These are phyloP conservation scores for Drosophila pandora DNA, from an alignment of 1,140 invertebrate genomes.

Conservation along the genomic window DNA sequence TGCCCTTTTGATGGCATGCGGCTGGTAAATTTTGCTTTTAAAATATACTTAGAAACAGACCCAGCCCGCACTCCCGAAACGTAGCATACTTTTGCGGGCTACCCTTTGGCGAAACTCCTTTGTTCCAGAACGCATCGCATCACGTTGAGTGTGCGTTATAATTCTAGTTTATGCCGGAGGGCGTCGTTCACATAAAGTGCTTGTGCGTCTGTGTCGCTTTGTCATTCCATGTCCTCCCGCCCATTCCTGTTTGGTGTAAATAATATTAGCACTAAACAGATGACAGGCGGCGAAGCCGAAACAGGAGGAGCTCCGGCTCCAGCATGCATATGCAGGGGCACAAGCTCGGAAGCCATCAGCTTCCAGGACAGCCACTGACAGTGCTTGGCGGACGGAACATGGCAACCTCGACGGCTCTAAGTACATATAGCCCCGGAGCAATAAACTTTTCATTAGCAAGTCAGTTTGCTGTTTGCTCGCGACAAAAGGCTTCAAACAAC, in stretches of 20 bases:
- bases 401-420: constrained; percentile 16
- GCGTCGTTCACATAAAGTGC: constrained; percentile 79
- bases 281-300: constrained; percentile 23
- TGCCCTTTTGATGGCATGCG: constrained; percentile 22
- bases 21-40: constrained; percentile 60
- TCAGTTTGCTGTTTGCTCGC: constrained; percentile 57
- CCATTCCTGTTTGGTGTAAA: constrained; percentile 52
- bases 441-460: constrained; percentile 82
- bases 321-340: constrained; percentile 43
- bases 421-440: constrained; percentile 58
- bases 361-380: constrained; percentile 5
- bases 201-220: constrained; percentile 65
- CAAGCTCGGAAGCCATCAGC: constrained; percentile 12
- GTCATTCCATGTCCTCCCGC: constrained; percentile 33
- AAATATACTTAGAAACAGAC: constrained; percentile 59
- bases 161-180: constrained; percentile 72
- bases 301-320: constrained; percentile 6
- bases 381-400: constrained; percentile 8
- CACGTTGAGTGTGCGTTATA: constrained; percentile 61
- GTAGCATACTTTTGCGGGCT: constrained; percentile 56
- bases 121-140: constrained; percentile 9
- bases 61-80: neutral
- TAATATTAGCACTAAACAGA: constrained; percentile 76
- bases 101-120: constrained; percentile 10
- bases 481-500: constrained; percentile 60